Conservation (phyloP, 1,140 invertebrate species). For the Cotesia vestalis region DNA sequence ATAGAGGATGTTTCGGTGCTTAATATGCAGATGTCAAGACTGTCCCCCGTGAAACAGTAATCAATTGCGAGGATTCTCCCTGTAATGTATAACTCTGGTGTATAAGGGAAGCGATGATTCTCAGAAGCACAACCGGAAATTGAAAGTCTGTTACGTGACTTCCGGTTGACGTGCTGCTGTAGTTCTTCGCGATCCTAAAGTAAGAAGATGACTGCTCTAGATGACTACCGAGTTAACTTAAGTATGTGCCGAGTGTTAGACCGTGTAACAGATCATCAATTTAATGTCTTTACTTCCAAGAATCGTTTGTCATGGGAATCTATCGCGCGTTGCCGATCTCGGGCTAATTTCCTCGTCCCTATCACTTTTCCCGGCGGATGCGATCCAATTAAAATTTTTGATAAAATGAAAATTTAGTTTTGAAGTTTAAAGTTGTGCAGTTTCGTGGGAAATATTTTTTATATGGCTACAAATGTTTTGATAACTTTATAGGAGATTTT, state of each 20-base stretch:
- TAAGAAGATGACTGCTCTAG: no score
- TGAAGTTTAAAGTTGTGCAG: no score
- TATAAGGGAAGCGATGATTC: constrained; percentile 16
- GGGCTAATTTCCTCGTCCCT: constrained; percentile 27
- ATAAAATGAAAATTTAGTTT: background rate
- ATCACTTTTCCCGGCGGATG: background rate
- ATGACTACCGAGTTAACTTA: background rate
- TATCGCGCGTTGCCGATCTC: constrained; percentile 31
- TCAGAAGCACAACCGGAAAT: constrained; percentile 50
- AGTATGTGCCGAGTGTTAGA: background rate
- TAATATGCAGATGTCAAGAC: constrained; percentile 2
- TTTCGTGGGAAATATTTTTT: no score
- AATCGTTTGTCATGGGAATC: constrained; percentile 33
- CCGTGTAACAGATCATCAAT: constrained; percentile 27
- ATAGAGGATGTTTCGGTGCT: no score
- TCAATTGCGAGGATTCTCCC: constrained; percentile 33
- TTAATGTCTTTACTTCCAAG: constrained; percentile 32
- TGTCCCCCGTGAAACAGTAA: constrained; percentile 26
- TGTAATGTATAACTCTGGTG: constrained; percentile 15
- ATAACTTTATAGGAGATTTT: no score
- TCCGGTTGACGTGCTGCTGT: constrained; percentile 43
- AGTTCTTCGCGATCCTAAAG: constrained; percentile 12
- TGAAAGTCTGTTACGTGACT: constrained; percentile 57
- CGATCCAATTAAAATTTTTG: constrained; percentile 18
- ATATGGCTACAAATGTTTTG: no score